Base-by-base conservation (phyloP, 2,113 vertebrate genomes). In the Brachirus orientalis region DNA sequence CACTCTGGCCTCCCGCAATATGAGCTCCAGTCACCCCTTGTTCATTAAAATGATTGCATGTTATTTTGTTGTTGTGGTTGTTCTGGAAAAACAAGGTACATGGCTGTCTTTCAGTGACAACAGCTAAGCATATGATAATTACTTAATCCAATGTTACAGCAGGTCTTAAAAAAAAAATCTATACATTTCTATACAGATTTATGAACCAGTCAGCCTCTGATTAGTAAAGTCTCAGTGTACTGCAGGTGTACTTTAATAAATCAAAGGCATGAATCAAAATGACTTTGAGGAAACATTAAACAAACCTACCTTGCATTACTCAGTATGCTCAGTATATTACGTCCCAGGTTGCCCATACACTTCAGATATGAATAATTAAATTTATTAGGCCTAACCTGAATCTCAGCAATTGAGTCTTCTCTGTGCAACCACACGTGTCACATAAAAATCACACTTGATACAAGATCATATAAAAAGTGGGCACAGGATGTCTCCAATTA, bases 301-400 rank as follows among this genome's bases (percentile, higher is more conserved):
- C 60, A 54, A 38, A 38, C 41, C 57, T 52, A 52, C 20, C 59
- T 73, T 37, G 19, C 10, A 40, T 60, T 68, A n/a, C 9, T 46
- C 57, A 68, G 13, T 64, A 70, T 20, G n/a, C 72, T 73, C 63
- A 72, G 46, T 75, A 69, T 44, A 53, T 69, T 22, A 55, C 57
- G 43, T 75, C 62, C 55, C 63, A 37, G 6, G n/a, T 43, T 10
- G 16, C 56, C 44, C 64, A 40, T 76, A 84, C 47, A 47, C 44
- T 77, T 44, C 41, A 56, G 18, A 47, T 78, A 77, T 89, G 75
- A 85, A 84, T 87, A 80, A 79, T 86, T 75, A 80, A 85, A 73
- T 50, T 13, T 47, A 77, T 75, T 67, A 75, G 58, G 60, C 69
- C 68, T 82, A 79, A 84, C 84, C 82, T 80, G 71, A 69, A 83